Evolutionary conservation across 2,113 vertebrate genomes (phyloP), one percentile per base, ranked within the genome.

Genomic region (Erythrocercus mccallii): DNA sequence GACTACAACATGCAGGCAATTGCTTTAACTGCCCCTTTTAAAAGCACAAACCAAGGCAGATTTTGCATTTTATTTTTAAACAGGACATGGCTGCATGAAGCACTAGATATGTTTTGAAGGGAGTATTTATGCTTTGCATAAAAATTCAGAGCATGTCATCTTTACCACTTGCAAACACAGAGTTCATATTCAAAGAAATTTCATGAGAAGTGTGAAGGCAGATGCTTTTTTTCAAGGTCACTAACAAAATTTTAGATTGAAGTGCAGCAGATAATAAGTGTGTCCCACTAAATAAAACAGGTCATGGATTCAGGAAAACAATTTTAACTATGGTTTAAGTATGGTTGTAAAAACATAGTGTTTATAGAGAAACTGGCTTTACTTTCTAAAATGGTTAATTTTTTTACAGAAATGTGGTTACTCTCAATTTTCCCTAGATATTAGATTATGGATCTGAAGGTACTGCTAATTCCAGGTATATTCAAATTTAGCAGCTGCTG

Each of bases 121-220:
- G 9, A 93, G 38, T 42, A 72, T 80, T 77, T 71, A 61, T 74
- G 20, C 21, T 37, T 81, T 65, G n/a, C 23, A 65, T 33, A 72
- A 56, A 93, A 95, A 86, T 79, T 31, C 69, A 79, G 17, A 69
- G 72, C 81, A 53, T 72, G 37, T 38, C 69, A 79, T 81, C 60
- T 84, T 78, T 90, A 74, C 37, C 31, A 31, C n/a, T 92, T 93
- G 56, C 40, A 83, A 94, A 10, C 31, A 74, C 35, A 86, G 51
- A 83, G n/a, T 18, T 91, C 54, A 14, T 20, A 47, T 90, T 95
- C 57, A 94, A 92, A 96, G 76, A 83, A 92, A 68, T 25, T 88
- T 86, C 56, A 48, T 0, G 2, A 88, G 48, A 86, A 84, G 37
- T 61, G 45, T 84, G 82, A 93, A 92, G 53, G 48, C n/a, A 88